Evolutionary conservation across 1,140 invertebrate genomes (phyloP).

Genomic region (Lasioglossum albipes): DNA sequence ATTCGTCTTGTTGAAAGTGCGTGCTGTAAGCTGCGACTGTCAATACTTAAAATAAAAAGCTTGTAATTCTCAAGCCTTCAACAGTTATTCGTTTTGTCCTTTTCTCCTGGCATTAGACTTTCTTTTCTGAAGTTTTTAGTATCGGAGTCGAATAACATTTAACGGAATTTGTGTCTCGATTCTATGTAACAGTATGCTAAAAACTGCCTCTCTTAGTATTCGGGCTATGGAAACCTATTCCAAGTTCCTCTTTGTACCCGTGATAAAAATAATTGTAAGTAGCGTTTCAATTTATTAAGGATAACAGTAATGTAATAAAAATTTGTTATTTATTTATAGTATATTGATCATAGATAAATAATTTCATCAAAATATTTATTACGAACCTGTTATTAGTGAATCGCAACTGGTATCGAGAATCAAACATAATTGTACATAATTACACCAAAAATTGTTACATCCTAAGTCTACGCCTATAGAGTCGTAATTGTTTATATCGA

Average conservation of each 20-base stretch:
- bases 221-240: conserved; percentile 37
- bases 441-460: not conserved
- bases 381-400: conserved; percentile 25
- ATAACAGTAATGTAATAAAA: conserved; percentile 17
- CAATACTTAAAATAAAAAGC: conserved; percentile 70
- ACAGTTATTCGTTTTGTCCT: conserved; percentile 52
- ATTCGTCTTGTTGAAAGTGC: conserved; percentile 71
- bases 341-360: conserved; percentile 31
- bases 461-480: not conserved
- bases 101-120: conserved; percentile 47
- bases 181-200: conserved; percentile 22
- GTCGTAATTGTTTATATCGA: not conserved
- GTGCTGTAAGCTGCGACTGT: conserved; percentile 68
- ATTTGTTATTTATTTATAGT: conserved; percentile 45
- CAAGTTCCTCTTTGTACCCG: conserved; percentile 53
- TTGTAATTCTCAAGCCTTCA: conserved; percentile 72
- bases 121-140: conserved; percentile 31
- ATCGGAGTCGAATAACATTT: conserved; percentile 15
- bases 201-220: conserved; percentile 40
- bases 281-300: conserved; percentile 32
- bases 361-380: conserved; percentile 32
- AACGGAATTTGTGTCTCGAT: conserved; percentile 32
- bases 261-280: conserved; percentile 52
- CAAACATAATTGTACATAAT: conserved; percentile 21
- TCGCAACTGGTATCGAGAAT: conserved; percentile 13